Conservation (phyloP, 2,797 vertebrate species). For the Bradypodion pumilum region DNA sequence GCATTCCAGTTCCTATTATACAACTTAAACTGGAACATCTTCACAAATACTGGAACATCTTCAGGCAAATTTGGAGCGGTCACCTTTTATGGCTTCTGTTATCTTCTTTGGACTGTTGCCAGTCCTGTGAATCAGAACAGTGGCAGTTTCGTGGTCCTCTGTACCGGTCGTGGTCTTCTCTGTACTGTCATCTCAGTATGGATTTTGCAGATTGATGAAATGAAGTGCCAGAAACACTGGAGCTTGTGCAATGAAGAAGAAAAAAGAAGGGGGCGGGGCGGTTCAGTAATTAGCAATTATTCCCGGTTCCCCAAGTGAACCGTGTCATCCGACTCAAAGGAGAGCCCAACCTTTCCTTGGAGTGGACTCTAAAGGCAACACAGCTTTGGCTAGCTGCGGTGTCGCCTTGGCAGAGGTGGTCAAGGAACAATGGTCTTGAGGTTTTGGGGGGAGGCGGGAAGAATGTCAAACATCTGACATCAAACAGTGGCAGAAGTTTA, state of each 20-base stretch:
- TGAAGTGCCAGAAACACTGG: too few relatives aligned
- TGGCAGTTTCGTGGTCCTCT: not conserved
- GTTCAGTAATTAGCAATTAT: constrained; percentile 51
- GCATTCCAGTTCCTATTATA: not conserved
- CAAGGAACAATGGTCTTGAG: constrained; percentile 61
- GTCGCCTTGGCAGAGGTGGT: not conserved
- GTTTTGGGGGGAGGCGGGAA: constrained; percentile 46
- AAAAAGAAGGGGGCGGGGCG: not conserved
- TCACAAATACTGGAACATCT: constrained; percentile 2
- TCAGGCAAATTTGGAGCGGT: not conserved
- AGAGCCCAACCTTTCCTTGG: not conserved
- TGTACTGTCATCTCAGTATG: too few relatives aligned
- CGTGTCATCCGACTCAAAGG: not conserved
- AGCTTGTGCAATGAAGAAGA: not conserved
- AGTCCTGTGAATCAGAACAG: not conserved
- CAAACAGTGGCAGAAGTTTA: constrained; percentile 57
- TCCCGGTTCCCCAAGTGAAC: not conserved
- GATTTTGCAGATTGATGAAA: too few relatives aligned
- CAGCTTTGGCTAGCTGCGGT: constrained; percentile 33
- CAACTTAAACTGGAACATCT: too few relatives aligned
- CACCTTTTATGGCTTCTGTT: not conserved
- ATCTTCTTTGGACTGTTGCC: not conserved
- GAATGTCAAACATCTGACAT: constrained; percentile 67
- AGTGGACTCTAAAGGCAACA: constrained; percentile 22
- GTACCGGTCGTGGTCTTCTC: too few relatives aligned